Evolutionary conservation across 1,140 invertebrate genomes (phyloP).

Genomic region (Chironomus striatipennis): DNA sequence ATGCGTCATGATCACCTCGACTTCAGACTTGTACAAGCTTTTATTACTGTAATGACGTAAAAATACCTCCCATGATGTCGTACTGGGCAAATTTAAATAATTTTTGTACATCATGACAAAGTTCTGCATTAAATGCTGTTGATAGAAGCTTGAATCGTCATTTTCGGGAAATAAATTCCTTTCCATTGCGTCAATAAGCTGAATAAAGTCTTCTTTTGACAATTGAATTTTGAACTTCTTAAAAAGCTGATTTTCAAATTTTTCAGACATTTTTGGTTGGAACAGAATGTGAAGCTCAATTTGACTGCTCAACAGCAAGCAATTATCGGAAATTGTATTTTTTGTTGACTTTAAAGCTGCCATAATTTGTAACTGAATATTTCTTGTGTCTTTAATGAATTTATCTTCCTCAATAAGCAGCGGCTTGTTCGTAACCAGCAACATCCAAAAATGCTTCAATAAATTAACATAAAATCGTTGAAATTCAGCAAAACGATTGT

Average conservation of each 20-base stretch:
- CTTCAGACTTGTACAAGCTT: not conserved
- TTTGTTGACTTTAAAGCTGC: not conserved
- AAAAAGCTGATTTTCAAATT: not conserved
- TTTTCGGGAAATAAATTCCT: not conserved
- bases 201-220: not conserved
- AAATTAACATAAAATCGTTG: not conserved
- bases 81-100: not conserved
- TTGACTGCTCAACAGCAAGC: not conserved
- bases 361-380: not conserved
- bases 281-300: not conserved
- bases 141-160: not conserved
- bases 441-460: not conserved
- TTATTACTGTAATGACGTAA: not conserved
- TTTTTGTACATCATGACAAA: not conserved
- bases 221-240: not conserved
- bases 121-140: not conserved
- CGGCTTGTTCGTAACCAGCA: not conserved
- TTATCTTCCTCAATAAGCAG: not conserved
- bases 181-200: not conserved
- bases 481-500: not conserved
- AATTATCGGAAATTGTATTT: not conserved
- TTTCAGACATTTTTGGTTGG: not conserved
- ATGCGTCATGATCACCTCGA: not conserved
- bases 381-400: not conserved
- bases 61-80: not conserved